Conservation (phyloP, 2,797 vertebrate species). For the Enteromius trimaculatus region DNA sequence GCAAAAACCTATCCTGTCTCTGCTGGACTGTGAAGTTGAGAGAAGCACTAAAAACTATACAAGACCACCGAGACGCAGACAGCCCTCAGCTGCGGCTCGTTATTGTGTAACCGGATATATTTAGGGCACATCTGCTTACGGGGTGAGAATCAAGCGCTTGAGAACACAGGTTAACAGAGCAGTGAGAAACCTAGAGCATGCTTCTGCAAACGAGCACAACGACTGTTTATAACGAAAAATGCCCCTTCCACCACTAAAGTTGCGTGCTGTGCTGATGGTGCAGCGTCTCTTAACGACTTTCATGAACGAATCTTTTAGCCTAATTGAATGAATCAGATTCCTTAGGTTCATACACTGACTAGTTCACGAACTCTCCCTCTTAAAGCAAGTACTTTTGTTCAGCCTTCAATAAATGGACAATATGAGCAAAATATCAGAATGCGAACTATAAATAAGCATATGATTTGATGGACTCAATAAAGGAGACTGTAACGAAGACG, state of each 20-base stretch:
- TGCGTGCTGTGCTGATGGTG: neutral
- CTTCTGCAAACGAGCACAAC: conserved; percentile 15
- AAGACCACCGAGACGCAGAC: conserved; percentile 10
- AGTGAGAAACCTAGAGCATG: conserved; percentile 16
- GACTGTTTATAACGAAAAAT: conserved; percentile 7
- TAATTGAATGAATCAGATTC: neutral
- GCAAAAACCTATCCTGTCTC: conserved; percentile 16
- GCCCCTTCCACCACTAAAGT: neutral
- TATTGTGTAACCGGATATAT: conserved; percentile 65
- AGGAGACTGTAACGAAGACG: neutral
- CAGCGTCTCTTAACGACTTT: neutral
- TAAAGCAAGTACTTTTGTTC: neutral
- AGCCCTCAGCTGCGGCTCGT: conserved; percentile 28
- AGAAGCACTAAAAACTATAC: conserved; percentile 14
- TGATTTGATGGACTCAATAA: neutral
- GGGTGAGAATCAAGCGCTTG: conserved; percentile 54
- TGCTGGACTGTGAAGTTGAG: conserved; percentile 4
- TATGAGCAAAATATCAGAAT: neutral
- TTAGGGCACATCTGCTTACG: conserved; percentile 74
- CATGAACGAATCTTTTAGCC: neutral
- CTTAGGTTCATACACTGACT: neutral
- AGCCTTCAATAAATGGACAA: neutral
- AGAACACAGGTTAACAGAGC: conserved; percentile 55
- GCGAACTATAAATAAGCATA: neutral
- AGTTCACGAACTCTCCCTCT: neutral